A percentile compares a stretch with the other conserved stretches of the same genome.
These are phyloP conservation scores for Drosophila gunungcola DNA, from an alignment of 1,140 invertebrate species.

Conservation along the genomic window DNA sequence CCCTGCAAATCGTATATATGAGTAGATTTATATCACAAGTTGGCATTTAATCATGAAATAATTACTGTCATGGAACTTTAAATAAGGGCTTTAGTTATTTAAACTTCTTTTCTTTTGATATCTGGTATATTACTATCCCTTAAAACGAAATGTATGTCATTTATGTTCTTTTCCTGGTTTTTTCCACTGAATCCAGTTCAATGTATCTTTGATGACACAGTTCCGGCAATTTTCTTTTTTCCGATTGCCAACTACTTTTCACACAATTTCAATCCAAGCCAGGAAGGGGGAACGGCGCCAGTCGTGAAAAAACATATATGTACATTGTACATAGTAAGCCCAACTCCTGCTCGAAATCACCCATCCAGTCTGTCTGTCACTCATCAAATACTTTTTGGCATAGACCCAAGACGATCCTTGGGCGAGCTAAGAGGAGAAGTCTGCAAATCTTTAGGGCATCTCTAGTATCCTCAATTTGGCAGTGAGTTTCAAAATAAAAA, in stretches of 20 bases:
- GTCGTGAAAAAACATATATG: background rate
- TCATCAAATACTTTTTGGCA: conserved; percentile 61
- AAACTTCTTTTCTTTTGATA: too few species aligned
- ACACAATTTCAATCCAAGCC: conserved; percentile 42
- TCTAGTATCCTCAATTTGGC: conserved; percentile 1
- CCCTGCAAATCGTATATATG: too few species aligned
- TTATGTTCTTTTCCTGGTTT: background rate
- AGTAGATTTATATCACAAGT: too few species aligned
- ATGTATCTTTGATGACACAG: conserved; percentile 38
- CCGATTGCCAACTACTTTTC: conserved; percentile 52
- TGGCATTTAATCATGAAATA: too few species aligned
- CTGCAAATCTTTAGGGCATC: conserved; percentile 4
- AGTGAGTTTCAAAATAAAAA: conserved; percentile 11
- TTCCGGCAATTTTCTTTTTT: conserved; percentile 52
- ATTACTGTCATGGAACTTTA: too few species aligned
- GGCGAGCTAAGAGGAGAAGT: background rate
- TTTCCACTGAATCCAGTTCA: conserved; percentile 21
- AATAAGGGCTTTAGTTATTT: too few species aligned
- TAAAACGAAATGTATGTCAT: background rate
- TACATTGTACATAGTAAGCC: background rate
- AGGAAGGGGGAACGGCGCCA: conserved; percentile 26
- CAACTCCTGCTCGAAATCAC: background rate
- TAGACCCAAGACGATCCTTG: conserved; percentile 28
- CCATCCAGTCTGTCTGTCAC: conserved; percentile 30
- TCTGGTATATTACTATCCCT: background rate